Evolutionary conservation across 2,888 invertebrate genomes (phyloP).

Genomic region (Ophonus ardosiacus): DNA sequence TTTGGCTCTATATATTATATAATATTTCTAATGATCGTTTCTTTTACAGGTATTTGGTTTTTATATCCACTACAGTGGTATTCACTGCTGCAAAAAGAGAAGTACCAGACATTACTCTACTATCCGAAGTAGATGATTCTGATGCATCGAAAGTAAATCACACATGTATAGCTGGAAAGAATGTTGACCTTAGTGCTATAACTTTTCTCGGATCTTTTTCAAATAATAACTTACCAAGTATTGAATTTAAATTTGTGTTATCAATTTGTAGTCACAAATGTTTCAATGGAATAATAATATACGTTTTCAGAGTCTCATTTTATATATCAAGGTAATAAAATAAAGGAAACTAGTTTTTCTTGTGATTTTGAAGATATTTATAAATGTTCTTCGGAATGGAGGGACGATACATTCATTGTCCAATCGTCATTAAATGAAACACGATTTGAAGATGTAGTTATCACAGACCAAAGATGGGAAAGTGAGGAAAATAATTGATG

Average conservation of each 20-base stretch:
- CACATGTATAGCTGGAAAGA: conserved; percentile 13
- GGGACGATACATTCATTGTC: too few species aligned
- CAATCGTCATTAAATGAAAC: too few species aligned
- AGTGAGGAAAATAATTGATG: not conserved
- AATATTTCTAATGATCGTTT: too few species aligned
- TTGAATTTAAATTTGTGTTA: too few species aligned
- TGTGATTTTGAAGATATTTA: not conserved
- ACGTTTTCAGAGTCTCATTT: not conserved
- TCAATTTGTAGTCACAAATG: not conserved
- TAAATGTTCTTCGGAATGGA: not conserved
- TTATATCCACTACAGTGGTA: too few species aligned
- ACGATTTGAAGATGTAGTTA: too few species aligned
- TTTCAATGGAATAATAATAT: not conserved
- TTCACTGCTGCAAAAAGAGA: not conserved
- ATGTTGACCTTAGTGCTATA: conserved; percentile 10
- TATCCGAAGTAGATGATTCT: not conserved
- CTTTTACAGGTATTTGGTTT: too few species aligned
- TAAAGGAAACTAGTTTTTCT: not conserved
- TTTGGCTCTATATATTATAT: too few species aligned
- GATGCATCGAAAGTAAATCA: not conserved
- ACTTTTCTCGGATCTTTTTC: not conserved
- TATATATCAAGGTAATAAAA: not conserved
- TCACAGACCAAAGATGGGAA: conserved; percentile 16
- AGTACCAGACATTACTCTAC: not conserved
- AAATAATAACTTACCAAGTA: too few species aligned